These are phyloP conservation scores for Saguinus midas DNA, from an alignment of 2,113 vertebrate species.

Conservation along the genomic window DNA sequence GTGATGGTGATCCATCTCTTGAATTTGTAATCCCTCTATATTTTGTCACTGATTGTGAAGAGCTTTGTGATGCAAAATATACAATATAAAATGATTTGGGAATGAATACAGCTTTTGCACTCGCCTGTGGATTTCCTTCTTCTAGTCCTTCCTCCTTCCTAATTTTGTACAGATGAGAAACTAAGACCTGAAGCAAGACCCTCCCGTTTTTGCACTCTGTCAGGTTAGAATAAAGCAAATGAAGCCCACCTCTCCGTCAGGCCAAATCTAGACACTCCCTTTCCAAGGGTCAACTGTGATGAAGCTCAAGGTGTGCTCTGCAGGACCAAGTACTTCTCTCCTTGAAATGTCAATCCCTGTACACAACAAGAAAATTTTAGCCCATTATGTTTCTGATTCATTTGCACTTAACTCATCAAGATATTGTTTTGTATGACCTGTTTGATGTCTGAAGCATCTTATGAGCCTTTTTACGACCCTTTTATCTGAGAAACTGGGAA, in stretches of 20 bases:
- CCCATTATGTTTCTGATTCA: constrained; percentile 67
- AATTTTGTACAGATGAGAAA: background rate
- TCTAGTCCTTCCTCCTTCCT: background rate
- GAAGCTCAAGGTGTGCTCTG: background rate
- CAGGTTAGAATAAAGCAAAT: background rate
- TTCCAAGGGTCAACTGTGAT: background rate
- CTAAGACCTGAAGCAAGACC: background rate
- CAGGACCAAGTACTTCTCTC: constrained; percentile 2
- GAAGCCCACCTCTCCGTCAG: background rate
- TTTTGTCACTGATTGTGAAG: constrained; percentile 62
- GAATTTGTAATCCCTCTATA: constrained; percentile 68
- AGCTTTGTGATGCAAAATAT: constrained; percentile 66
- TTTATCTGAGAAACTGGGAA: constrained; percentile 59
- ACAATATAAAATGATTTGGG: background rate
- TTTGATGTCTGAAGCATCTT: constrained; percentile 67
- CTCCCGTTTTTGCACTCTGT: background rate
- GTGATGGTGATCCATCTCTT: constrained; percentile 56
- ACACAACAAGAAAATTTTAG: constrained; percentile 35
- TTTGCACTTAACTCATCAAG: constrained; percentile 70
- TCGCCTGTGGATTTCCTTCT: background rate
- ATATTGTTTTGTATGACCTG: constrained; percentile 66
- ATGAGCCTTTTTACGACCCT: constrained; percentile 65
- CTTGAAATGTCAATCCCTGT: background rate
- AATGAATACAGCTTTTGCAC: background rate
- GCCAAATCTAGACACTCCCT: background rate